Percentiles rank a stretch among this genome's conserved stretches.
These are phyloP conservation scores for Mionectes olivaceus DNA, from an alignment of 2,797 vertebrate species.

Conservation along the genomic window DNA sequence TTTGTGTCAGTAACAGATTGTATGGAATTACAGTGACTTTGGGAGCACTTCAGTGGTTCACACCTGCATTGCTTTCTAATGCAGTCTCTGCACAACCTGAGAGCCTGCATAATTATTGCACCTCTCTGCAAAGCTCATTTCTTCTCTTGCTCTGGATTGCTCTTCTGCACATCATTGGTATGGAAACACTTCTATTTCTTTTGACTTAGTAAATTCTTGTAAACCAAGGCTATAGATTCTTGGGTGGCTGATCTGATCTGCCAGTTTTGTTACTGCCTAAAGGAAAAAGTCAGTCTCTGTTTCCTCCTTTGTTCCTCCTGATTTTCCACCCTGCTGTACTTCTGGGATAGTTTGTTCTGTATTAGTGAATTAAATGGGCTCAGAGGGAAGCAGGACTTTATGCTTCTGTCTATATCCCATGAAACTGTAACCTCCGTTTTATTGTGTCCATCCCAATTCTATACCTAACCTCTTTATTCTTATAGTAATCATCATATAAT, in stretches of 20 bases:
- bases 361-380: background rate
- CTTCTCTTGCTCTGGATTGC: background rate
- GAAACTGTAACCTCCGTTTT: background rate
- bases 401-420: background rate
- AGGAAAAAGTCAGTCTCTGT: background rate
- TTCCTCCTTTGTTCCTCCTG: background rate
- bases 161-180: fast-evolving
- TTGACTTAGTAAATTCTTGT: background rate
- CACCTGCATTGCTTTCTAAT: background rate
- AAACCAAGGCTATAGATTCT: background rate
- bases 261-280: background rate
- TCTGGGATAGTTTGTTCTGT: background rate
- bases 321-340: background rate
- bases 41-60: background rate
- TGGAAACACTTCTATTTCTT: background rate
- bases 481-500: background rate
- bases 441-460: background rate
- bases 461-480: background rate
- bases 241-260: background rate
- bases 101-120: background rate
- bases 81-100: background rate
- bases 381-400: background rate
- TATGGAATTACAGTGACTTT: background rate
- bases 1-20: background rate
- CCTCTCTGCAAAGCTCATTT: background rate